phyloP scores from a whole-genome alignment of 2,113 vertebrate genomes.

The Toxostoma redivivum region DNA sequence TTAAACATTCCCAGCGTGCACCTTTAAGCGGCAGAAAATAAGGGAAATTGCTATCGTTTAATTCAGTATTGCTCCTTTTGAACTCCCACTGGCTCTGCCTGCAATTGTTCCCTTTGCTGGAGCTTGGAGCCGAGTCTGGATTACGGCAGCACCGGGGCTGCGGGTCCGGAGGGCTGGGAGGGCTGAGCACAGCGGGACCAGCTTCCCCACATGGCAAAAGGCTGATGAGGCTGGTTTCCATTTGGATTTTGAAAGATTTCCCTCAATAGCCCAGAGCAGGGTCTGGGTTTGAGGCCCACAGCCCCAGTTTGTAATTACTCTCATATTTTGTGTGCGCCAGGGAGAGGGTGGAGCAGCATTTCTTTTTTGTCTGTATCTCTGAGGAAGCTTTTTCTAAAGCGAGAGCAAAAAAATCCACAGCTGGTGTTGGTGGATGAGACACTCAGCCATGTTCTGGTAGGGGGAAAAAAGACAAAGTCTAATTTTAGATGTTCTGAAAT shows the following conservation, averaged over 20 bases:
- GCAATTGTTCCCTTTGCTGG: background rate
- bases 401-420: background rate
- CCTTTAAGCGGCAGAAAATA: constrained; percentile 16
- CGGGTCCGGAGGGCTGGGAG: background rate
- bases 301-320: background rate
- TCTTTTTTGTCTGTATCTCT: background rate
- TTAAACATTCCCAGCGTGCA: constrained; percentile 57
- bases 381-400: background rate
- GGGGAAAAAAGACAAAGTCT: background rate
- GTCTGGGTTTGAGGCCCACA: background rate
- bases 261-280: background rate
- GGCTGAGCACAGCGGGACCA: background rate
- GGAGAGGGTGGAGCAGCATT: background rate
- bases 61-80: constrained; percentile 39
- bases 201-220: background rate
- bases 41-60: constrained; percentile 10
- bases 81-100: constrained; percentile 21
- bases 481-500: constrained; percentile 25
- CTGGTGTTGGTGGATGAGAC: constrained; percentile 1
- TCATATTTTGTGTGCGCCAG: background rate
- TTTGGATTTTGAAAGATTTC: background rate
- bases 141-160: accelerated
- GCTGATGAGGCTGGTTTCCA: background rate
- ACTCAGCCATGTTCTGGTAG: background rate
- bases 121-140: background rate